phyloP scores from a whole-genome alignment of 2,888 invertebrate genomes.

The Bhutanitis thaidina region DNA sequence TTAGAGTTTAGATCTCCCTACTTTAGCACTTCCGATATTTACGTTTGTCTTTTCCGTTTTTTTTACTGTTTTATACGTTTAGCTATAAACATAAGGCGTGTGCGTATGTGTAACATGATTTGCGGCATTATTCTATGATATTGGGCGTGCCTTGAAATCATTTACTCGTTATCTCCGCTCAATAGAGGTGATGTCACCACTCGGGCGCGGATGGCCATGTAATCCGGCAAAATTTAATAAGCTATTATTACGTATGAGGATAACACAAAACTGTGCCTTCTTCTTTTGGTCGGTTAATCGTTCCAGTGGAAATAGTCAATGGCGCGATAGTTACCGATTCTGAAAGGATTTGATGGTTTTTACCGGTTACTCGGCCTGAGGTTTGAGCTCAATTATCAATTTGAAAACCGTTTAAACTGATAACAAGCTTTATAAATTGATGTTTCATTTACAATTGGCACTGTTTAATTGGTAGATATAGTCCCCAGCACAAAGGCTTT shows the following conservation, averaged over 20 bases:
- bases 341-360: slow-evolving; percentile 13
- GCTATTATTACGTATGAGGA: neutral
- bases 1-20: slow-evolving; percentile 23
- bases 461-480: neutral
- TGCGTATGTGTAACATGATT: slow-evolving; percentile 4
- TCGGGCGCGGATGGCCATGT: slow-evolving; percentile 49
- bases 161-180: slow-evolving; percentile 59
- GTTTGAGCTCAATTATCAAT: slow-evolving; percentile 14
- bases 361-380: slow-evolving; percentile 3
- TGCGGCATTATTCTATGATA: slow-evolving; percentile 30
- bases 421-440: slow-evolving; percentile 3
- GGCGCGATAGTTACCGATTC: slow-evolving; percentile 1
- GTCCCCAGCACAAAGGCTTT: too few species aligned
- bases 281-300: slow-evolving; percentile 2
- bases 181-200: slow-evolving; percentile 66
- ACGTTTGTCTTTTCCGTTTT: slow-evolving; percentile 9
- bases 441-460: slow-evolving; percentile 5
- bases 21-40: slow-evolving; percentile 22
- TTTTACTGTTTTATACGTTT: too few species aligned
- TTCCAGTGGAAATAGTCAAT: slow-evolving; percentile 1
- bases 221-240: slow-evolving; percentile 38
- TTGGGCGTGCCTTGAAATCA: slow-evolving; percentile 65
- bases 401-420: slow-evolving; percentile 5
- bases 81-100: too few species aligned
- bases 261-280: neutral